Base-by-base conservation (phyloP, 1,140 invertebrate species). In the Macrobrachium rosenbergii region DNA sequence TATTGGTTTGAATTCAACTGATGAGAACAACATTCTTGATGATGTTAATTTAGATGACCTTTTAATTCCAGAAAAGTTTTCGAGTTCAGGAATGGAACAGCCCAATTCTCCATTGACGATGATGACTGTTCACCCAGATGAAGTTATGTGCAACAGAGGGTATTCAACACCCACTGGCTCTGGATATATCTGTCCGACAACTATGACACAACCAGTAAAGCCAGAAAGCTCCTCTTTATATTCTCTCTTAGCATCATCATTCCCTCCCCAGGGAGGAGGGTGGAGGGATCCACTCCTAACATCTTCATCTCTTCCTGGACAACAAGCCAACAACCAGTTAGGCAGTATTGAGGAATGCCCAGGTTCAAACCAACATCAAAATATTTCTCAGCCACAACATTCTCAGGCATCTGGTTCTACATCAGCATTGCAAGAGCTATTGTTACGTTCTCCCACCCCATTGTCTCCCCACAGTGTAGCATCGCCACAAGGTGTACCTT, bases 71-170 rank as follows among this genome's bases (percentile, higher is more conserved):
- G 84, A 87, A 23, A 67, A 80, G 60, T 83, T 83, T 72, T 45
- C 67, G 8, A 81, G 60, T 52, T 8, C 78, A 37, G 64, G 59
- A 69, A 28, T 87, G 17, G 85, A 87, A 43, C 86, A 89, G 19
- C 83, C 87, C 45, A 84, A 84, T 63, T 89, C 89, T 23, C 89
- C 89, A 19, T 52, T 75, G 28, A 76, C 89, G 19, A 89, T 89
- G 89, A 23, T 87, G 69, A 77, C 87, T 37, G 89, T 89, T 17
- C 82, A 85, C 43, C 89, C 89, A 67, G 82, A 88, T 86, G 89
- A 89, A 72, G 81, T 89, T n/a, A 52, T 90, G 73, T 81, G 79
- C 19, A 67, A 77, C 62, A 78, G 52, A 64, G 64, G 75, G 23
- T 83, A 45, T 83, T 78, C 82, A 23, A 75, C 81, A 19, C 72